A percentile compares a stretch with the other conserved stretches of the same genome.
Conservation (phyloP, 2,113 vertebrate species). For the Euleptes europaea region DNA sequence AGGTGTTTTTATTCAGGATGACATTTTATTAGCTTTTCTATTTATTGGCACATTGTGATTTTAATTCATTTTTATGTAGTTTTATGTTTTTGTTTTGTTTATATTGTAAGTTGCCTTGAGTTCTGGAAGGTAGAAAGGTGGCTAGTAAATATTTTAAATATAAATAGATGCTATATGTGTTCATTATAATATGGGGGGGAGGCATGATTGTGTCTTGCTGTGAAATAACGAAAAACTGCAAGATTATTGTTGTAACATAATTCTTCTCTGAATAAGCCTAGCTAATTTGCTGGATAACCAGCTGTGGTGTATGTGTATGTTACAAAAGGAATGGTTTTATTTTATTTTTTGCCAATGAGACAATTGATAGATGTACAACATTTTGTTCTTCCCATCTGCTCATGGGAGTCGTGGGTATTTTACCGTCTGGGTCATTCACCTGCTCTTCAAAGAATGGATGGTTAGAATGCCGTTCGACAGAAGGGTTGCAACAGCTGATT, state of each 20-base stretch:
- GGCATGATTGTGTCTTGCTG: neutral
- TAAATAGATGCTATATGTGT: no score
- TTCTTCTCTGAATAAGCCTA: neutral
- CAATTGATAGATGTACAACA: neutral
- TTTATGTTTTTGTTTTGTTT: no score
- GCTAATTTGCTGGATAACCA: neutral
- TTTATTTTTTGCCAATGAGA: neutral
- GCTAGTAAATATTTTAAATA: no score
- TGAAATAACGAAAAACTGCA: neutral
- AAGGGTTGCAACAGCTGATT: neutral
- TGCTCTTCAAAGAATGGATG: neutral
- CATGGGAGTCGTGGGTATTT: neutral
- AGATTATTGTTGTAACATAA: neutral
- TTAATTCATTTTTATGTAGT: no score
- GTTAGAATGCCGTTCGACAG: neutral
- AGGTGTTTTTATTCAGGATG: no score
- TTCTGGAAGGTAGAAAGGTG: no score
- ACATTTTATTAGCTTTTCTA: no score
- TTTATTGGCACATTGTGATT: no score
- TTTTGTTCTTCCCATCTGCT: constrained; percentile 31
- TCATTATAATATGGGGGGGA: neutral
- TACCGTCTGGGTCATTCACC: constrained; percentile 1
- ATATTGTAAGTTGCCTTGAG: no score
- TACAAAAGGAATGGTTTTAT: neutral
- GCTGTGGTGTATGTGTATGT: neutral